phyloP scores from a whole-genome alignment of 1,140 invertebrate species.

The Ooceraea biroi region DNA sequence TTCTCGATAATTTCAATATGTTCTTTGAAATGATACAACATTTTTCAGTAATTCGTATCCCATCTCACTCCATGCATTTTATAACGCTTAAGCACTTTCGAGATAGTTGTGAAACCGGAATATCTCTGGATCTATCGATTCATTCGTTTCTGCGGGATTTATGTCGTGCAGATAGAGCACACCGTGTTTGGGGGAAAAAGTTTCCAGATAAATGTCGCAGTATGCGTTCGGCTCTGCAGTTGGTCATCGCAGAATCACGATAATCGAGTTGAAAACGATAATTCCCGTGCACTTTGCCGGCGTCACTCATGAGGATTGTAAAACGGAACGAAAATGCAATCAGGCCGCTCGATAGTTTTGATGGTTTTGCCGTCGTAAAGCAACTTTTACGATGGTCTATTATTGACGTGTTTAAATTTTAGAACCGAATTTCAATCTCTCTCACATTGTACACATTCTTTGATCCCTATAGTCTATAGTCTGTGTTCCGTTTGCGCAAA shows the following conservation, averaged over 20 bases:
- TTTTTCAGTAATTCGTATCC: not conserved
- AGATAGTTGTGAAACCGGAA: constrained; percentile 31
- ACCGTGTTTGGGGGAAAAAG: constrained; percentile 49
- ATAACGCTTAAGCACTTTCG: constrained; percentile 5
- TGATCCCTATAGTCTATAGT: not conserved
- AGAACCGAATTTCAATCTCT: constrained; percentile 24
- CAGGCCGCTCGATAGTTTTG: constrained; percentile 63
- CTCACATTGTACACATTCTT: not conserved
- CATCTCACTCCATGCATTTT: constrained; percentile 10
- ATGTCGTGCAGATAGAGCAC: constrained; percentile 53
- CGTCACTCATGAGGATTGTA: constrained; percentile 55
- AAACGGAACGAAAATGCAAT: constrained; percentile 60
- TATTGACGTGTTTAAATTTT: constrained; percentile 61
- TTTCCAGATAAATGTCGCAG: constrained; percentile 61
- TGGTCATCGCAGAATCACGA: constrained; percentile 53
- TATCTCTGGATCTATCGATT: constrained; percentile 27
- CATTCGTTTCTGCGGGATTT: constrained; percentile 51
- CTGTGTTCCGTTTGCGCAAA: not conserved
- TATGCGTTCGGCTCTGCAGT: constrained; percentile 38
- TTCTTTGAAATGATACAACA: not conserved
- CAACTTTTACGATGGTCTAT: constrained; percentile 55
- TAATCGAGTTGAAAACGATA: constrained; percentile 63
- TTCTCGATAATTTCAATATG: not conserved
- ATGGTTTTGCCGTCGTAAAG: constrained; percentile 55
- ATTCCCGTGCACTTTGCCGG: constrained; percentile 51